Evolutionary conservation across 2,113 vertebrate species (phyloP), one percentile per base, ranked within the genome.

Genomic region (Leptobrachium leishanense): DNA sequence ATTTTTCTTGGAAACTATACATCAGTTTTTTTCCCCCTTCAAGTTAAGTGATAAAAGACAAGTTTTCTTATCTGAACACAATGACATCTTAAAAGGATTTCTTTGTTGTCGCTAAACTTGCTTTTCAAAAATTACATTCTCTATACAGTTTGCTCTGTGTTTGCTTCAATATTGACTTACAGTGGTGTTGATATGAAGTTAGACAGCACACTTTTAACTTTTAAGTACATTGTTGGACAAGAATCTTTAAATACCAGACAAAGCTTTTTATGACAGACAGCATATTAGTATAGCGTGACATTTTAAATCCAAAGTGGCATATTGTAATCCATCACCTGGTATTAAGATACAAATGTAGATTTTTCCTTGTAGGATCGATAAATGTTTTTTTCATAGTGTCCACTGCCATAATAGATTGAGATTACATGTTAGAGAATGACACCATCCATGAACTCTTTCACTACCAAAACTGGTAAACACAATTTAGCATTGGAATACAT

Each of bases 41-140:
- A 73, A 73, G 81, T 84, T 31, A 82, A 85, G 87, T 91, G 92
- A 90, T 89, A 92, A 91, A 91, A 91, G 89, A 89, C 73, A 74
- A 7, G 79, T 86, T 91, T 90, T 91, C 87, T 89, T 90, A 88
- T 85, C 84, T 85, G 83, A 90, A 87, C 84, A 84, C 84, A 86
- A 42, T 91, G 91, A 92, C 92, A 90, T 90, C 88, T 93, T 92
- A 92, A 93, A 92, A 92, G 90, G 88, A 76, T 91, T 39, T 71
- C 82, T 92, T 92, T 92, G 90, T 92, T 89, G 82, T 83, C 83
- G 83, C 86, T 91, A 91, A 89, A 90, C 84, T 88, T 84, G 81
- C 83, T 31, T 86, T 89, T 90, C 93, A 90, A 87, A 89, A 90
- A 86, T 88, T 89, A 87, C 88, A 86, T 86, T 84, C 81, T 81